Percentiles rank a stretch among this genome's conserved stretches.
Evolutionary conservation across 2,888 invertebrate genomes (phyloP).

Genomic region (Rhopalosiphum nymphaeae): DNA sequence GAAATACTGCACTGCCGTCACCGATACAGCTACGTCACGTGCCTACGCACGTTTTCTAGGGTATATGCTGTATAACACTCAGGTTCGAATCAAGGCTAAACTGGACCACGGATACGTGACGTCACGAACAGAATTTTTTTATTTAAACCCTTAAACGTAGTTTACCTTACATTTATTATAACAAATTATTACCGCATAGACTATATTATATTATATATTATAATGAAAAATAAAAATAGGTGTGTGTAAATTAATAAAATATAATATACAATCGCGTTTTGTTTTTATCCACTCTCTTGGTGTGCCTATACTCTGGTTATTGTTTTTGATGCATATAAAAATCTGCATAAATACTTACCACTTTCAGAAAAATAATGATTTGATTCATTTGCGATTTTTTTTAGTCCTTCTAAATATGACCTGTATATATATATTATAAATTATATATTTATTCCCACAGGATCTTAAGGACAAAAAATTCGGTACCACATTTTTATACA

Average conservation of each 20-base stretch:
- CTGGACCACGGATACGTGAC: neutral
- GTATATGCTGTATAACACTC: neutral
- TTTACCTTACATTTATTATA: neutral
- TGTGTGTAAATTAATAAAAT: no score
- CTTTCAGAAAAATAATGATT: neutral
- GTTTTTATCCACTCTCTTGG: neutral
- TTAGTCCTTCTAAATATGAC: neutral
- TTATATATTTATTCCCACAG: neutral
- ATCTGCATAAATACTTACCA: neutral
- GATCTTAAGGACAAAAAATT: neutral
- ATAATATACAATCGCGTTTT: neutral
- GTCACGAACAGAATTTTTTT: neutral
- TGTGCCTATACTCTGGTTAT: neutral
- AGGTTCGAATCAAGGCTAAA: neutral
- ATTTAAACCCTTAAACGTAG: neutral
- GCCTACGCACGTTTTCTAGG: neutral
- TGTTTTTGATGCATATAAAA: neutral
- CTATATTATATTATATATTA: neutral
- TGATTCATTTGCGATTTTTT: neutral
- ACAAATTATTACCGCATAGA: neutral
- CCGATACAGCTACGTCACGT: no score
- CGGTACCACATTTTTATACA: neutral
- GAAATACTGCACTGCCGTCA: neutral
- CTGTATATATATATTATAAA: neutral
- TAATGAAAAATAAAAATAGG: no score